These are phyloP conservation scores for Myotis vivesi DNA, from an alignment of 2,797 vertebrate genomes.

Conservation along the genomic window DNA sequence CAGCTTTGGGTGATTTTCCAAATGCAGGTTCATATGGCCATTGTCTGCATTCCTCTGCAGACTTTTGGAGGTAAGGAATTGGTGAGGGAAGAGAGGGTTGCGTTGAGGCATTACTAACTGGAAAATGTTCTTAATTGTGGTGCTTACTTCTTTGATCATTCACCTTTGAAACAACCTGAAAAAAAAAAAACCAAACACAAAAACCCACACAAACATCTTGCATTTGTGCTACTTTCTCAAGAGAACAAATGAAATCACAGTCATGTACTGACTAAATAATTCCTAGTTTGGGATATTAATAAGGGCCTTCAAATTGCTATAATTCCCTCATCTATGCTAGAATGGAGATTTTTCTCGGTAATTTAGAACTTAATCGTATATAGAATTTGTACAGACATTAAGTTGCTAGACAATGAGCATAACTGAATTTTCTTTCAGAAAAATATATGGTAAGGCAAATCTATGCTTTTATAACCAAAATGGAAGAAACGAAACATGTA, in stretches of 20 bases:
- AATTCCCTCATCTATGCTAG: constrained; percentile 36
- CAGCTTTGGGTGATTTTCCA: constrained; percentile 37
- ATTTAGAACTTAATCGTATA: constrained; percentile 43
- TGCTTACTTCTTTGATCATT: constrained; percentile 35
- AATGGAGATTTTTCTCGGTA: constrained; percentile 55
- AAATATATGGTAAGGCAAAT: constrained; percentile 17
- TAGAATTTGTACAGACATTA: constrained; percentile 60
- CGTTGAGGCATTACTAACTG: background rate
- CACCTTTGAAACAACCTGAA: constrained; percentile 36
- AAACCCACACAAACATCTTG: background rate
- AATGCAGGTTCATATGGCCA: constrained; percentile 36
- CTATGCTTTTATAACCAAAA: constrained; percentile 22
- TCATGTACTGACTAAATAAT: background rate
- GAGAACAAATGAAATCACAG: constrained; percentile 56
- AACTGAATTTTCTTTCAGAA: constrained; percentile 3
- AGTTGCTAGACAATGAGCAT: constrained; percentile 14
- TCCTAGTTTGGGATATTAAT: constrained; percentile 42
- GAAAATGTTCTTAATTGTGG: background rate
- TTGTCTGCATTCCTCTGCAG: constrained; percentile 55
- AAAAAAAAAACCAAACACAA: background rate
- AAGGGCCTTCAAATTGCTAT: constrained; percentile 30
- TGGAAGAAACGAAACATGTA: background rate
- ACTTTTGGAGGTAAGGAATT: background rate
- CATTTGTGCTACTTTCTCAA: background rate
- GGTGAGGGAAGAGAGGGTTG: background rate